Conservation (phyloP, 2,797 vertebrate species). For the Enteromius fasciolatus region DNA sequence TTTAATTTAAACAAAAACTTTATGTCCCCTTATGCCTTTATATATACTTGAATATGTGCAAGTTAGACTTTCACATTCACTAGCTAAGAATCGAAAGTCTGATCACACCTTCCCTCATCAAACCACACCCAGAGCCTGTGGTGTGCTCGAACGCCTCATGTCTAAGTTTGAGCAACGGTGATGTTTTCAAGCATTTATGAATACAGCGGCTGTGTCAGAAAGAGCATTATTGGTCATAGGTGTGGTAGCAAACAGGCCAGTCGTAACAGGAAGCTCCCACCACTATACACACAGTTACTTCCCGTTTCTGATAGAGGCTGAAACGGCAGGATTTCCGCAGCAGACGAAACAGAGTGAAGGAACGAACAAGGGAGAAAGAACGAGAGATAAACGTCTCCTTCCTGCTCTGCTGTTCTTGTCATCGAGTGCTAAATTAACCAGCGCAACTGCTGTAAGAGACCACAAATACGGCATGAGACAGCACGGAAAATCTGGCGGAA, state of each 20-base stretch:
- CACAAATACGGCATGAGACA: background rate
- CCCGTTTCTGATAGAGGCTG: slow-evolving; percentile 36
- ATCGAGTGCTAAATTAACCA: slow-evolving; percentile 8
- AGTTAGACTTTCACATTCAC: no score
- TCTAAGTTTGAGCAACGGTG: background rate
- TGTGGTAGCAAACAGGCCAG: background rate
- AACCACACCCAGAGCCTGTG: background rate
- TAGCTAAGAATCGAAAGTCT: background rate
- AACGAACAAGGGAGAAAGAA: slow-evolving; percentile 10
- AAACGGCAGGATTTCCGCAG: slow-evolving; percentile 45
- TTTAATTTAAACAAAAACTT: no score
- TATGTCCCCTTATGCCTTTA: no score
- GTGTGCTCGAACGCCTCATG: background rate
- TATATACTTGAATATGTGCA: no score
- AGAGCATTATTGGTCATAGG: slow-evolving; percentile 30
- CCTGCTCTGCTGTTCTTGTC: background rate
- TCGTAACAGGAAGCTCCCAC: slow-evolving; percentile 42
- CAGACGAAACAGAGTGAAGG: slow-evolving; percentile 16
- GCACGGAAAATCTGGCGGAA: no score
- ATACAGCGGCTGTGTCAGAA: slow-evolving; percentile 1
- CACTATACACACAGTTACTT: slow-evolving; percentile 25
- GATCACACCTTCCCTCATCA: background rate
- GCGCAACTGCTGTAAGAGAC: background rate
- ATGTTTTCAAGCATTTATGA: background rate
- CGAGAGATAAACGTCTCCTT: slow-evolving; percentile 23